A percentile compares a stretch with the other conserved stretches of the same genome.
phyloP scores from a whole-genome alignment of 2,113 vertebrate genomes.

The Clinocottus analis region DNA sequence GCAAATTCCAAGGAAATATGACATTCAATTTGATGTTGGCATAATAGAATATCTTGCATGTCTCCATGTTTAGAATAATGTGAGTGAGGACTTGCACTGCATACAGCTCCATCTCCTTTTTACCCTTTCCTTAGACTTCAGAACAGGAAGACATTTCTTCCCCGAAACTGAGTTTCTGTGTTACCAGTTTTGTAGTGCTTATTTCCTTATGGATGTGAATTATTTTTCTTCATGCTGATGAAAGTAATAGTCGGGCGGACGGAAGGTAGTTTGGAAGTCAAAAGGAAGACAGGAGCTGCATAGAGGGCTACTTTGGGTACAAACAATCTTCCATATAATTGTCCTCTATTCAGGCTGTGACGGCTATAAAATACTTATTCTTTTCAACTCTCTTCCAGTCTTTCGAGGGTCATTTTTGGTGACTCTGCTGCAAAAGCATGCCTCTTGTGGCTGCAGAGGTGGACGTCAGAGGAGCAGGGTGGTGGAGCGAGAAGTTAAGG shows the following conservation, averaged over 20 bases:
- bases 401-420: conserved; percentile 29
- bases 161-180: conserved; percentile 3
- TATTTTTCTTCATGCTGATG: conserved; percentile 54
- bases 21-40: conserved; percentile 16
- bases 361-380: conserved; percentile 23
- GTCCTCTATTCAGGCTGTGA: conserved; percentile 24
- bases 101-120: conserved; percentile 40
- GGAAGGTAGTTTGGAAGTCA: conserved; percentile 46
- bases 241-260: conserved; percentile 24
- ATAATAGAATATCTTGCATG: conserved; percentile 8
- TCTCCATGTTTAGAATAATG: conserved; percentile 19
- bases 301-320: conserved; percentile 58
- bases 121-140: conserved; percentile 35
- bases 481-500: conserved; percentile 29
- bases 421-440: conserved; percentile 49
- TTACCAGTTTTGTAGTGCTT: not conserved
- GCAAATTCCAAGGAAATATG: conserved; percentile 9
- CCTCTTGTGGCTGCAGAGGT: conserved; percentile 49
- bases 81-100: conserved; percentile 38
- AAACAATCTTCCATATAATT: not conserved
- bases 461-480: conserved; percentile 20
- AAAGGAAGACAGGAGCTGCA: conserved; percentile 76
- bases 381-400: conserved; percentile 16
- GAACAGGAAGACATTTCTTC: conserved; percentile 49
- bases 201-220: conserved; percentile 6